Evolutionary conservation across 2,113 vertebrate species (phyloP).

Genomic region (Thunnus maccoyii): DNA sequence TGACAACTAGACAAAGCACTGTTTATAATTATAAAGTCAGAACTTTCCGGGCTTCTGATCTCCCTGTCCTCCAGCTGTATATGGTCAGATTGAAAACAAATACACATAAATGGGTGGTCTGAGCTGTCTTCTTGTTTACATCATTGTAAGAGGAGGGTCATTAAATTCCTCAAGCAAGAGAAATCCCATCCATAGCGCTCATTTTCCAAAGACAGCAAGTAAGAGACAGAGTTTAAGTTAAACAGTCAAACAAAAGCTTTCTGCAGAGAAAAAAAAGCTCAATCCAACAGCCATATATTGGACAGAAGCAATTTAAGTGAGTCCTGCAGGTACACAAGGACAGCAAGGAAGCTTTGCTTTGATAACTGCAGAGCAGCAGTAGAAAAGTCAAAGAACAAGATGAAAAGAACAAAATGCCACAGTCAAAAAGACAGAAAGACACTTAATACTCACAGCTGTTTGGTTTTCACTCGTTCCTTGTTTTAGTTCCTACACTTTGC

Average conservation of each 20-base stretch:
- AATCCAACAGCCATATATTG: conserved; percentile 8
- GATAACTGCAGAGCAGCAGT: conserved; percentile 8
- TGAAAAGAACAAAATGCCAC: neutral
- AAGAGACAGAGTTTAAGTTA: conserved; percentile 1
- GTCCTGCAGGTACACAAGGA: conserved; percentile 55
- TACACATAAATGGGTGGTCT: conserved; percentile 14
- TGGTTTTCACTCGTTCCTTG: conserved; percentile 37
- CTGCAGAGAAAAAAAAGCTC: conserved; percentile 7
- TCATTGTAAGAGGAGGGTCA: neutral
- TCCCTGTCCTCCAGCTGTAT: neutral
- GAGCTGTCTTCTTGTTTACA: conserved; percentile 20
- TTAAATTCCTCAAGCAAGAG: neutral
- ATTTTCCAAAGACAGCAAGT: conserved; percentile 8
- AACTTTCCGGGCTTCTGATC: neutral
- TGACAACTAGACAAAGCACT: neutral
- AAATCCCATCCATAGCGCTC: neutral
- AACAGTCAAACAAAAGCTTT: conserved; percentile 39
- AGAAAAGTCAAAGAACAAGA: neutral
- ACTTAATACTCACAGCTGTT: conserved; percentile 77
- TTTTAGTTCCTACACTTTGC: conserved; percentile 58
- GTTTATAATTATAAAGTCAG: neutral
- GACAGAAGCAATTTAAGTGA: conserved; percentile 38
- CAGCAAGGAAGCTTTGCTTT: conserved; percentile 23
- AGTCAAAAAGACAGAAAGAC: conserved; percentile 10
- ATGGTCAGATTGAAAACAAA: neutral